Conservation (phyloP, 2,797 vertebrate species). For the Leptatherina wallacei region DNA sequence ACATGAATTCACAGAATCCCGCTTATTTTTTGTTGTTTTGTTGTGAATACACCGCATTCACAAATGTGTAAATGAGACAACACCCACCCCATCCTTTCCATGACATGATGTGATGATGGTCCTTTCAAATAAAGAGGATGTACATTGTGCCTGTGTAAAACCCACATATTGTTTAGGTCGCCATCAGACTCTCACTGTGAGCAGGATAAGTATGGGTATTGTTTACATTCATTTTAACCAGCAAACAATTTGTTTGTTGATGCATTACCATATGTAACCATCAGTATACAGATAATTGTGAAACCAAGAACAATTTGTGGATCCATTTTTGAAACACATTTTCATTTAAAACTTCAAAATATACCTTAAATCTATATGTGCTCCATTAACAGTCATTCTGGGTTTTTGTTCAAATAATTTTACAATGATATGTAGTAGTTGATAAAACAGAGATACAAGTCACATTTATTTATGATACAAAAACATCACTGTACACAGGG, state of each 20-base stretch:
- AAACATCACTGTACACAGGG: conserved; percentile 2
- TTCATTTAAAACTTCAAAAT: neutral
- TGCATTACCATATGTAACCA: no score
- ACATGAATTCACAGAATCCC: conserved; percentile 36
- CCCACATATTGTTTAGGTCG: neutral
- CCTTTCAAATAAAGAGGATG: no score
- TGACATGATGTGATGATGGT: neutral
- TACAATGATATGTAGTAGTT: neutral
- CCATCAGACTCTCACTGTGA: no score
- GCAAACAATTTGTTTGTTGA: no score
- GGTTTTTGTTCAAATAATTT: neutral
- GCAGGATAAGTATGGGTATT: no score
- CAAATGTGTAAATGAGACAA: conserved; percentile 16
- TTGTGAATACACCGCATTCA: neutral
- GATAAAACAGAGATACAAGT: neutral
- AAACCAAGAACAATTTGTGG: no score
- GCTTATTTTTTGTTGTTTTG: neutral
- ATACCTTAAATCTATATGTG: neutral
- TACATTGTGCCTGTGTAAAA: no score
- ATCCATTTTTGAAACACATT: no score
- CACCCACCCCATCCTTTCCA: neutral
- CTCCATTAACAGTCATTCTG: neutral
- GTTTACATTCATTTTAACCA: no score
- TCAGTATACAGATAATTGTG: no score
- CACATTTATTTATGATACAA: neutral